phyloP scores from a whole-genome alignment of 2,797 vertebrate species.

The Eremophila alpestris region DNA sequence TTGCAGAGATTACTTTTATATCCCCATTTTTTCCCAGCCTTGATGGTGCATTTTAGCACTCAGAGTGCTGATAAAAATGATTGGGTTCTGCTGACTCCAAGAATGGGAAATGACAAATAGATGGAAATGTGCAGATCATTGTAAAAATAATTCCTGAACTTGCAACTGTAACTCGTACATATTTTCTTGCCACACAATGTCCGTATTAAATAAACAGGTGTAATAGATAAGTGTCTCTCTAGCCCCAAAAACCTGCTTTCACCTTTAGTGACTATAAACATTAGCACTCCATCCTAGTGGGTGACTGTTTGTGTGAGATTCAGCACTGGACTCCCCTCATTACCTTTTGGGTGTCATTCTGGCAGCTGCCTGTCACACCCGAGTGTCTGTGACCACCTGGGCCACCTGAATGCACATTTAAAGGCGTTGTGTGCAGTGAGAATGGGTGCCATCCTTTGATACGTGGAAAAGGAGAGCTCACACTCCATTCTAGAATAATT shows the following conservation, averaged over 20 bases:
- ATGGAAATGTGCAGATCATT: conserved; percentile 26
- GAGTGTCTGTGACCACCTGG: neutral
- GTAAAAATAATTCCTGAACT: conserved; percentile 8
- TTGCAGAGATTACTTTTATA: conserved; percentile 45
- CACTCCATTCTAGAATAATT: neutral
- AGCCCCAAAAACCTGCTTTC: neutral
- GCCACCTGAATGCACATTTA: neutral
- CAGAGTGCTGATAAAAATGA: conserved; percentile 50
- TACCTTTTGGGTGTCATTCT: neutral
- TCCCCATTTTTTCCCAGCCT: conserved; percentile 10
- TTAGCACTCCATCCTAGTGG: neutral
- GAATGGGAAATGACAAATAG: conserved; percentile 34
- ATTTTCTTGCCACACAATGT: neutral
- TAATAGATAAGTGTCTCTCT: neutral
- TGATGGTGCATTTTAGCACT: conserved; percentile 1
- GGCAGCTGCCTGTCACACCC: neutral
- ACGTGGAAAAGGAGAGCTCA: neutral
- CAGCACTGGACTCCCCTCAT: neutral
- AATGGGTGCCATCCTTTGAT: neutral
- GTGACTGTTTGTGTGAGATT: neutral
- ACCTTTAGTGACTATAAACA: neutral
- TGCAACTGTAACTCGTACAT: neutral
- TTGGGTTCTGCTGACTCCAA: conserved; percentile 11
- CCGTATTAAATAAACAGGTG: neutral
- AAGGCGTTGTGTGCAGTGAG: neutral